Evolutionary conservation across 2,888 invertebrate genomes (phyloP).

Genomic region (Dasysyrphus tricinctus): DNA sequence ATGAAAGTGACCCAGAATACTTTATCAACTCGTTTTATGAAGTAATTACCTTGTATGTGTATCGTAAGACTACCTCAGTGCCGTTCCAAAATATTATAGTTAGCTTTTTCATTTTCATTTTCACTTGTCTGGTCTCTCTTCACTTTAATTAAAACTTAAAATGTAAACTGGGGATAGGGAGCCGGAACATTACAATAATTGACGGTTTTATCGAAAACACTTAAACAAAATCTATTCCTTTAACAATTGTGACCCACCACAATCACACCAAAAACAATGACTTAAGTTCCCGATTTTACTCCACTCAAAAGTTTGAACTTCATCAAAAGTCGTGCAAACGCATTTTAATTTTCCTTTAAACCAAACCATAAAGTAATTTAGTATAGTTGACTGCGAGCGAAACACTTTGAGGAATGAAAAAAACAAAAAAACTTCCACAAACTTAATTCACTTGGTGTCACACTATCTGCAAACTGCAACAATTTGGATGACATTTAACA

Average conservation of each 20-base stretch:
- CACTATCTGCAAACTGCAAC: constrained; percentile 32
- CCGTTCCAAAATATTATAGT: no score
- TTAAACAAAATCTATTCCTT: not conserved
- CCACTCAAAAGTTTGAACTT: not conserved
- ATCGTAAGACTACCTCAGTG: no score
- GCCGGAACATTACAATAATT: no score
- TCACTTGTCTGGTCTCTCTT: no score
- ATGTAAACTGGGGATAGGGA: no score
- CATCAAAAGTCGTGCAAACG: not conserved
- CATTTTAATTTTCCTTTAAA: not conserved
- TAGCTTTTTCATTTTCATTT: no score
- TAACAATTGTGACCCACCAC: not conserved
- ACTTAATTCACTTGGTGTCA: constrained; percentile 45
- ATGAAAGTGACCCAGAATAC: no score
- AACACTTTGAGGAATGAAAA: not conserved
- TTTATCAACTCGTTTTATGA: no score
- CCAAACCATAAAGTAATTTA: not conserved
- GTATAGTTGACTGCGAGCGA: not conserved
- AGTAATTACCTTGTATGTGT: no score
- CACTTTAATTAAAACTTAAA: no score
- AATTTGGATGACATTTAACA: constrained; percentile 55
- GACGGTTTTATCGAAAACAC: not conserved
- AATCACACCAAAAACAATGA: not conserved
- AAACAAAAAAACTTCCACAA: constrained; percentile 12
- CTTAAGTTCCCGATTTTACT: not conserved